Conservation (phyloP, 2,113 vertebrate genomes). For the Brienomyrus longianalis region DNA sequence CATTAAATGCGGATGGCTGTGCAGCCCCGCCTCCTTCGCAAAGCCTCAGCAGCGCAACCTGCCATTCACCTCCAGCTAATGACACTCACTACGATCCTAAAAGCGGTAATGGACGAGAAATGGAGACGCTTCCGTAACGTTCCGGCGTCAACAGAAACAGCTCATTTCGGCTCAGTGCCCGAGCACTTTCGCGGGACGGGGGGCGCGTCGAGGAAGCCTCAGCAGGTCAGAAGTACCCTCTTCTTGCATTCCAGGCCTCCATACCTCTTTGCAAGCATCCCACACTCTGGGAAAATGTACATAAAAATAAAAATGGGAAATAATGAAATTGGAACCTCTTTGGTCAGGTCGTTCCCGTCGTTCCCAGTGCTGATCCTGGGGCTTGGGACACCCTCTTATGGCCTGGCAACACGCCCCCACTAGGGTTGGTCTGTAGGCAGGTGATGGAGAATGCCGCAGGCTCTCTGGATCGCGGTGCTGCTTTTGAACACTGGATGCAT, state of each 20-base stretch:
- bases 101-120: neutral
- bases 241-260: neutral
- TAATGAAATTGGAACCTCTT: neutral
- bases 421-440: conserved; percentile 38
- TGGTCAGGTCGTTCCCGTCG: neutral
- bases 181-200: neutral
- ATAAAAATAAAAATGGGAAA: neutral
- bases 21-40: neutral
- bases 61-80: neutral
- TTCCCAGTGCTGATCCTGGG: conserved; percentile 29
- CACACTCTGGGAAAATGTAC: neutral
- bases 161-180: neutral
- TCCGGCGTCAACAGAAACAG: neutral
- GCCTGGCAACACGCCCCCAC: conserved; percentile 18
- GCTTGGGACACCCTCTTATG: conserved; percentile 24
- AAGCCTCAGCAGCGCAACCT: neutral
- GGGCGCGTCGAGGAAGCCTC: neutral
- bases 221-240: neutral
- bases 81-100: neutral
- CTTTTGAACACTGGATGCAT: conserved; percentile 1
- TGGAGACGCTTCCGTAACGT: neutral
- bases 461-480: conserved; percentile 14
- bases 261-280: neutral
- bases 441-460: conserved; percentile 33
- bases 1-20: neutral